Conservation (phyloP, 1,140 invertebrate genomes). For the Druon quercuslanigerum region DNA sequence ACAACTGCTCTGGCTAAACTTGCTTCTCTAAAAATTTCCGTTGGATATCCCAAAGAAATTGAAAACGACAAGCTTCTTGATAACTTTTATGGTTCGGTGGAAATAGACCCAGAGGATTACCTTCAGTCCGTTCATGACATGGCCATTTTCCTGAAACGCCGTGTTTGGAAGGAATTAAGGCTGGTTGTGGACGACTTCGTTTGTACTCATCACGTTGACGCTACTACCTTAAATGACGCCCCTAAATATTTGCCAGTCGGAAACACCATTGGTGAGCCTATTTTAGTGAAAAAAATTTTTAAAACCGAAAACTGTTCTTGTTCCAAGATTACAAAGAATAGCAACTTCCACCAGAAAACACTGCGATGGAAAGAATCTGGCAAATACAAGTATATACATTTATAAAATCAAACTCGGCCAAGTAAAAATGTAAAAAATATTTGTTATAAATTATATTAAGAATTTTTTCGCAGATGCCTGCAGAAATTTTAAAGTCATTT, state of each 20-base stretch:
- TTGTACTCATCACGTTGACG: slow-evolving; percentile 82
- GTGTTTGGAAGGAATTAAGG: slow-evolving; percentile 84
- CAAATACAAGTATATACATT: no score
- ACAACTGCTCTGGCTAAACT: slow-evolving; percentile 84
- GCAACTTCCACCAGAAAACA: no score
- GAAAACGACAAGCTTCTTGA: slow-evolving; percentile 84
- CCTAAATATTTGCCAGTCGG: slow-evolving; percentile 89
- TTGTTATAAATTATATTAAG: no score
- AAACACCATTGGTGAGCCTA: slow-evolving; percentile 87
- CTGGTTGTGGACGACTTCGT: slow-evolving; percentile 89
- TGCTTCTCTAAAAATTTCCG: slow-evolving; percentile 84
- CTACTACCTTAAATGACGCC: slow-evolving; percentile 86
- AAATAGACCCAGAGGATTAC: slow-evolving; percentile 81
- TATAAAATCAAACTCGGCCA: no score
- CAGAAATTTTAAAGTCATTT: no score
- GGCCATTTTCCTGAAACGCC: slow-evolving; percentile 85
- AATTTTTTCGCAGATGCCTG: no score
- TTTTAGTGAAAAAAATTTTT: background rate
- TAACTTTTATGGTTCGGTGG: slow-evolving; percentile 85
- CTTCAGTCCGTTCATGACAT: slow-evolving; percentile 86
- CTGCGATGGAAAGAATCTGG: no score
- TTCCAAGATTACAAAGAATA: no score
- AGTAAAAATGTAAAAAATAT: no score
- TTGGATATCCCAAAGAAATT: slow-evolving; percentile 90
- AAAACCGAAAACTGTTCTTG: no score